Evolutionary conservation across 2,888 invertebrate genomes (phyloP).

Genomic region (Buathra laborator): DNA sequence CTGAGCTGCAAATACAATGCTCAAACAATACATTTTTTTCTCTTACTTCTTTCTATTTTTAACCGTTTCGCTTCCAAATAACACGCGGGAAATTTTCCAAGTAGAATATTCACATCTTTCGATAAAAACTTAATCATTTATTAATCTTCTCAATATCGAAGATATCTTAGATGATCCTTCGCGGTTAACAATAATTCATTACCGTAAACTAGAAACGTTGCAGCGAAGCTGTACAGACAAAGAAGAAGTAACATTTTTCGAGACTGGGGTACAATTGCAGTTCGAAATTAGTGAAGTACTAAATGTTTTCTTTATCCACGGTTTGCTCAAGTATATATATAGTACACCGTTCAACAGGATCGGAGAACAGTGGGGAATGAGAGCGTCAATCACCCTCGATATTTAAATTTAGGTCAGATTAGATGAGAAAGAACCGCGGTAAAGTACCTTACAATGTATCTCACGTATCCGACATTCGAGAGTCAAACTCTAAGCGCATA

Average conservation of each 20-base stretch:
- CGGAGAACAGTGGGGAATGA: conserved; percentile 28
- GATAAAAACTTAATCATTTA: no score
- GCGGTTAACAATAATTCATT: background rate
- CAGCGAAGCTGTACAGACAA: background rate
- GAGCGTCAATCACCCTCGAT: conserved; percentile 40
- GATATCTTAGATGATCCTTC: no score
- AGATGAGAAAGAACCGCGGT: conserved; percentile 32
- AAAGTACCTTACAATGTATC: conserved; percentile 68
- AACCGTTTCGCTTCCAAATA: background rate
- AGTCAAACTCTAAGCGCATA: conserved; percentile 21
- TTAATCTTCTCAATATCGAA: no score
- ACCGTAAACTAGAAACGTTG: conserved; percentile 34
- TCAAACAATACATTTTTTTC: background rate
- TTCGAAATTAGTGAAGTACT: conserved; percentile 31
- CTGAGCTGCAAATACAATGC: conserved; percentile 51
- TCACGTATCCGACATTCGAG: conserved; percentile 53
- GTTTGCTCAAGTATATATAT: conserved; percentile 45
- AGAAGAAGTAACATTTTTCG: conserved; percentile 46
- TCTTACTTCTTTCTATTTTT: background rate
- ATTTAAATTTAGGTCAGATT: conserved; percentile 74
- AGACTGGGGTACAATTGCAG: background rate
- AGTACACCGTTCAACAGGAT: background rate
- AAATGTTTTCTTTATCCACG: conserved; percentile 12
- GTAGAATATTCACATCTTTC: no score
- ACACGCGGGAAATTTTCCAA: background rate